Conservation (phyloP, 2,113 vertebrate genomes). For the Fregetta grallaria region DNA sequence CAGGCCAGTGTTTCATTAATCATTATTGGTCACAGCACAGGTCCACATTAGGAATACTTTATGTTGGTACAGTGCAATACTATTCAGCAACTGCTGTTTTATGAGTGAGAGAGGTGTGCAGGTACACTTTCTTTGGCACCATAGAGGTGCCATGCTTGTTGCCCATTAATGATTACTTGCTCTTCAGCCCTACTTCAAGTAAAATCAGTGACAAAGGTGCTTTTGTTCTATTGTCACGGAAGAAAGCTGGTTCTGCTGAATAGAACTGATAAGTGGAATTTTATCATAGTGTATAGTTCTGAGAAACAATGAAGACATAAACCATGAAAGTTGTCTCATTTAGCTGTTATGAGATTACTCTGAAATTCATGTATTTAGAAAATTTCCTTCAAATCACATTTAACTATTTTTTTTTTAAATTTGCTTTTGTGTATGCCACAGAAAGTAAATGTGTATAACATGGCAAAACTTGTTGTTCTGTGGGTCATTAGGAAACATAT, state of each 20-base stretch:
- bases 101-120: background rate
- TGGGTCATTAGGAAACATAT: conserved; percentile 46
- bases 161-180: background rate
- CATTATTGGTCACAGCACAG: background rate
- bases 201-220: background rate
- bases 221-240: background rate
- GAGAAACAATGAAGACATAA: background rate
- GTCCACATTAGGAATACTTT: background rate
- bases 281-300: background rate
- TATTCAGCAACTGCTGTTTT: background rate
- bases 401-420: background rate
- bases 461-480: conserved; percentile 17
- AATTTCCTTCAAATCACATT: background rate
- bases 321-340: background rate
- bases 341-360: background rate
- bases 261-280: background rate
- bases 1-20: background rate
- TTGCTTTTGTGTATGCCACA: background rate
- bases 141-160: background rate
- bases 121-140: background rate
- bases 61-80: background rate
- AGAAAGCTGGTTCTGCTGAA: background rate
- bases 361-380: background rate
- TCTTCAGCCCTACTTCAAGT: background rate
- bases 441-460: background rate